Evolutionary conservation across 2,113 vertebrate species (phyloP), one percentile per base, ranked within the genome.

Genomic region (Pipa parva): DNA sequence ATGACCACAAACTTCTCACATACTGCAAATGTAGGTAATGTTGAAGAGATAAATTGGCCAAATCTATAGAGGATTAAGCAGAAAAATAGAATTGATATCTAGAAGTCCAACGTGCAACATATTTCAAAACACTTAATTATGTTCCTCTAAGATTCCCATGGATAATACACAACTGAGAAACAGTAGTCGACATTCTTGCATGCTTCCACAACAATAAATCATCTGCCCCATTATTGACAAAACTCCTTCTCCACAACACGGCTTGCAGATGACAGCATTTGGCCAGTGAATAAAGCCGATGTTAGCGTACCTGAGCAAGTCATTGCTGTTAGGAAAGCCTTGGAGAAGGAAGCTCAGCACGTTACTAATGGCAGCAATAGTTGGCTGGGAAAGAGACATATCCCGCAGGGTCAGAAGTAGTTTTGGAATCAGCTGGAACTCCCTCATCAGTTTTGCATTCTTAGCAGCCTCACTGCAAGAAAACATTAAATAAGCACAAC

Each of bases 1-100:
- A 99, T 99, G 62, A 95, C 83, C n/a, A 97, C 94, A 85, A 99
- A 99, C 86, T 98, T 99, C 84, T 99, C 97, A 80, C 95, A 98
- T 63, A 98, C 95, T 0, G 96, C 95, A 63, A 98, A 98, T 0
- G 97, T 97, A 63, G 95, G 97, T 58, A 99, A 85, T 60, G 97
- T 98, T 21, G 97, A 98, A 62, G 97, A 94, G 81, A 97, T 91
- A 78, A 98, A 98, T 83, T 99, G 96, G 49, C 96, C 97, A 65
- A 95, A 97, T 78, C 97, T 93, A 85, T 15, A 80, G n/a, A n/a
- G n/a, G n/a, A n/a, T n/a, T 20, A 54, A 7, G 52, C 1, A 15
- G 66, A 76, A 36, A 7, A 13, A 12, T 36, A 12, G 10, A 36
- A 36, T 33, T 13, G 15, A 3, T 36, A n/a, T n/a, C n/a, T n/a